Evolutionary conservation across 2,888 invertebrate genomes (phyloP), one percentile per base, ranked within the genome.

Genomic region (Cantharis rustica): DNA sequence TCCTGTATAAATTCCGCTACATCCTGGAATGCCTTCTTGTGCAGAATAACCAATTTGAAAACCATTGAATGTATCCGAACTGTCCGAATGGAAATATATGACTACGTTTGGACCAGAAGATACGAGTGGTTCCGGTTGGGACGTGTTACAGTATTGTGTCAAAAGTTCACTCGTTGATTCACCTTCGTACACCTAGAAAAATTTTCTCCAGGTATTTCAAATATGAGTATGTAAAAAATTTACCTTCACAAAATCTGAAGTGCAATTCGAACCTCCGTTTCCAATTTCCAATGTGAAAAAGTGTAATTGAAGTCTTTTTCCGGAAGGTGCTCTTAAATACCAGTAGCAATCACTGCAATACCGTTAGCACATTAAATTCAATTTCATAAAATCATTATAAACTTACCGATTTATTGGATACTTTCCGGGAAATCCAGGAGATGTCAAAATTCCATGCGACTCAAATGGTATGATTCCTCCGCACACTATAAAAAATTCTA

Each of bases 371-470:
- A n/a, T n/a, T n/a, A n/a, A n/a, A n/a, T n/a, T n/a, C n/a, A n/a
- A n/a, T n/a, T n/a, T n/a, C n/a, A n/a, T n/a, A n/a, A n/a, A n/a
- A n/a, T n/a, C n/a, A n/a, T n/a, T n/a, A n/a, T n/a, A 23, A 23
- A 23, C 71, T 82, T 26, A 87, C 77, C 92, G 86, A 86, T 95
- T 94, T 13, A 92, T 91, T 0, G 98, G 97, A 88, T 98, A 98
- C 79, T 91, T 91, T 11, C 95, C 95, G 0, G 98, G 98, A 71
- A 95, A 96, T 0, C 97, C 97, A 0, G 98, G 98, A 2, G 96
- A 96, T 70, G 91, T 91, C 16, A 98, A 91, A 0, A 92, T 91
- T 1, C 97, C 97, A 84, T 95, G 93, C 3, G 90, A 88, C 0
- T 87, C 86, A 0, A 90, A 91, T 2, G 85, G 82, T 2, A 93